Evolutionary conservation across 2,888 invertebrate species (phyloP), one percentile per base, ranked within the genome.

Genomic region (Lasioglossum marginatum): DNA sequence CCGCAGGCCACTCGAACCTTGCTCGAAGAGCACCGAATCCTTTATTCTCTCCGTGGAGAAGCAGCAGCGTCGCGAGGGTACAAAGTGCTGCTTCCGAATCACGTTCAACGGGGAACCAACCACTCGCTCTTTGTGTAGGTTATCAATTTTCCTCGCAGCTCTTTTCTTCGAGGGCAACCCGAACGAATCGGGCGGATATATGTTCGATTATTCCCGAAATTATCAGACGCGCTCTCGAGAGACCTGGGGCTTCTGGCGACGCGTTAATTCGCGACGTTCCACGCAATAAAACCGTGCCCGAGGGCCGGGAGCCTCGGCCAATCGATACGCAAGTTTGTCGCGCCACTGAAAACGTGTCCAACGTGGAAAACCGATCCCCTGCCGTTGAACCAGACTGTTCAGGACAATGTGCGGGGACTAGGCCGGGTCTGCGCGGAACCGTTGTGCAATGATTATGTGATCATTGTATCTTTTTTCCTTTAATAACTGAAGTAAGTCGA

Each of bases 281-380:
- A 52, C 48, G 68, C 77, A 40, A 80, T 68, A 80, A 75, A 80
- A 80, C 31, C 48, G 68, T 34, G 14, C 14, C 8, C 52, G 52
- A 60, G 60, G 60, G 27, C 14, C 60, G 27, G 5, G 23, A n/a
- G n/a, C 52, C 60, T 60, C 27, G 60, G 60, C 60, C 27, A 60
- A 60, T 77, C 77, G 57, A 81, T 77, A 77, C 34, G 52, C 34
- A 77, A 40, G 48, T 68, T 66, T 57, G 37, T 68, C 66, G 34
- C 66, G 31, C 52, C 27, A 34, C 23, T 70, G 68, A 45, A 77
- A 77, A 71, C 76, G 48, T 19, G 73, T 84, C n/a, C 27, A n/a
- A 19, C 4, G 27, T 60, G 60, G 27, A n/a, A 57, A 27, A 60
- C 27, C 60, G 60, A 14, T 14, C 4, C 60, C 8, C 60, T 31